These are phyloP conservation scores for Parazoanthus atlanticus DNA, from an alignment of 92 coral and sea anemone genomes.

Conservation along the genomic window DNA sequence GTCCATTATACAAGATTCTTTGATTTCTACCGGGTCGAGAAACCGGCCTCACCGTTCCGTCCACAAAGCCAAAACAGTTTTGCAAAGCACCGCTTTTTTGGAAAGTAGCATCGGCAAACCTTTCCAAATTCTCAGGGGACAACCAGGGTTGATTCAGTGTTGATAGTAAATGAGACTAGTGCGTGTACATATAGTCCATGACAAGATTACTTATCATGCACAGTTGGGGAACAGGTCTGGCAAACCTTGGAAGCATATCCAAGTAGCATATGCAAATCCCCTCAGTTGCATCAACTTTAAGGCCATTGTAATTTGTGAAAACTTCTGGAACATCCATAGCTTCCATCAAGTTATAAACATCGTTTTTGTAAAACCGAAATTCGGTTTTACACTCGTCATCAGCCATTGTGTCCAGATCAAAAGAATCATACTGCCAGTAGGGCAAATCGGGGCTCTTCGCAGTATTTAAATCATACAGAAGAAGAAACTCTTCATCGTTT, in stretches of 20 bases:
- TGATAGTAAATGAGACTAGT: too few species aligned
- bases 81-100: constrained; percentile 26
- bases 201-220: constrained; percentile 53
- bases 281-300: constrained; percentile 44
- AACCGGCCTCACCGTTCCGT: constrained; percentile 20
- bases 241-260: constrained; percentile 51
- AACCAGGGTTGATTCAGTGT: constrained; percentile 9
- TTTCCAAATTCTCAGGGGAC: constrained; percentile 10
- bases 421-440: constrained; percentile 41
- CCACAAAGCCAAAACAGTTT: background rate
- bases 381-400: constrained; percentile 57
- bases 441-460: constrained; percentile 56
- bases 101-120: constrained; percentile 42
- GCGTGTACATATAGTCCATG: constrained; percentile 39
- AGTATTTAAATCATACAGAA: background rate
- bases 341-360: constrained; percentile 51
- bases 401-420: constrained; percentile 56
- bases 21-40: constrained; percentile 6
- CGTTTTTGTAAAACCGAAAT: constrained; percentile 52
- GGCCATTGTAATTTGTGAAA: constrained; percentile 52
- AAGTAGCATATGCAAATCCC: constrained; percentile 50
- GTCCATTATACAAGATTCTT: constrained; percentile 6
- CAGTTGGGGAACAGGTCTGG: constrained; percentile 55
- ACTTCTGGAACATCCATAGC: constrained; percentile 39
- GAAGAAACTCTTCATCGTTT: too few species aligned